Evolutionary conservation across 2,113 vertebrate species (phyloP).

Genomic region (Percopsis transmontana): DNA sequence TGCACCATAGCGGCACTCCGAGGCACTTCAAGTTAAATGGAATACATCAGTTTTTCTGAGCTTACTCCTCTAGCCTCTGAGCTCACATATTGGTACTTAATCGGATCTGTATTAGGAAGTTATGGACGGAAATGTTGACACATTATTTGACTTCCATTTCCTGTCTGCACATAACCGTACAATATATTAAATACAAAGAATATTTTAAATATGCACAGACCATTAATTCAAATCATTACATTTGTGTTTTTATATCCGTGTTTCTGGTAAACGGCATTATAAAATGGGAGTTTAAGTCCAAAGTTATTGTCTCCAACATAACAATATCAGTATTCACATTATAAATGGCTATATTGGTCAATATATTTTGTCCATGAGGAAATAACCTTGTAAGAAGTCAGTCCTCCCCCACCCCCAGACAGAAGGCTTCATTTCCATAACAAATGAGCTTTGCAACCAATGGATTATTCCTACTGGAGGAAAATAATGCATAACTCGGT

Average conservation of each 20-base stretch:
- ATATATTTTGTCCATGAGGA: constrained; percentile 70
- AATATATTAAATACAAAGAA: background rate
- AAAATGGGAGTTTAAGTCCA: no score
- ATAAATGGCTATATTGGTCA: constrained; percentile 51
- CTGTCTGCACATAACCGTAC: background rate
- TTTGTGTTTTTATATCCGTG: constrained; percentile 23
- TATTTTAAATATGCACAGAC: no score
- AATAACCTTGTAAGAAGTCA: constrained; percentile 67
- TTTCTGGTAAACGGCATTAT: constrained; percentile 38
- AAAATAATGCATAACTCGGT: constrained; percentile 77
- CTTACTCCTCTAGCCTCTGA: constrained; percentile 7
- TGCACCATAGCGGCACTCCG: constrained; percentile 24
- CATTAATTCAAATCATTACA: constrained; percentile 5
- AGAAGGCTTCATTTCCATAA: constrained; percentile 69
- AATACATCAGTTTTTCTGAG: background rate
- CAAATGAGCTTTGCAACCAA: constrained; percentile 62
- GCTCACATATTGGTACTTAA: constrained; percentile 25
- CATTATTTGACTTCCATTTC: background rate
- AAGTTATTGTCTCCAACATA: no score
- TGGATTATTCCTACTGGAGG: constrained; percentile 68
- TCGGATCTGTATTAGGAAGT: constrained; percentile 5
- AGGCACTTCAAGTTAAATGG: constrained; percentile 30
- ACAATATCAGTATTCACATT: constrained; percentile 9
- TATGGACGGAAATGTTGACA: background rate
- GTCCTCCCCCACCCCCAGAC: constrained; percentile 53